Evolutionary conservation across 2,797 vertebrate genomes (phyloP).

Genomic region (Helicolenus hilgendorfi): DNA sequence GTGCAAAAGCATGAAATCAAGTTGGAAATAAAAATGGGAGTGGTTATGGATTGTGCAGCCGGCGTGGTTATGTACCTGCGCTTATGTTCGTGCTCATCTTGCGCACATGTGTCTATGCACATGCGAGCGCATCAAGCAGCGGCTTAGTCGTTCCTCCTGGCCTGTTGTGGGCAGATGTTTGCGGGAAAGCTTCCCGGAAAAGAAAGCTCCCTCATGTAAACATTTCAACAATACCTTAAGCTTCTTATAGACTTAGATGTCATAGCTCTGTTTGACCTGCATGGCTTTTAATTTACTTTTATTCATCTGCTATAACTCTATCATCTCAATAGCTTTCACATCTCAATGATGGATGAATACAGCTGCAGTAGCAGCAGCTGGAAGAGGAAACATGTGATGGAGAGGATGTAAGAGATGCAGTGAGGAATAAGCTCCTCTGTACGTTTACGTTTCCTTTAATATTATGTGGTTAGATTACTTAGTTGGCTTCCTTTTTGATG

Average conservation of each 20-base stretch:
- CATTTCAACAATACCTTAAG: conserved; percentile 83
- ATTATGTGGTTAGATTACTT: conserved; percentile 14
- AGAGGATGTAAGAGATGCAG: not conserved
- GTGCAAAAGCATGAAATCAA: conserved; percentile 33
- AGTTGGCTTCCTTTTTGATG: conserved; percentile 9
- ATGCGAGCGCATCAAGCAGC: conserved; percentile 35
- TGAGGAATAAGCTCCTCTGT: not conserved
- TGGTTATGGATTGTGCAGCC: not conserved
- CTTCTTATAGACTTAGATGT: conserved; percentile 81
- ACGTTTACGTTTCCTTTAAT: conserved; percentile 14
- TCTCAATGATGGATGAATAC: not conserved
- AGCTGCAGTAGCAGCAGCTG: not conserved
- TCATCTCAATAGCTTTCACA: conserved; percentile 3
- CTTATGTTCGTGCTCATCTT: not conserved
- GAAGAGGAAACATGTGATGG: not conserved
- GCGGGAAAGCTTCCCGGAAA: conserved; percentile 73
- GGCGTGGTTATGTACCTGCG: conserved; percentile 16
- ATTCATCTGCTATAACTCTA: conserved; percentile 28
- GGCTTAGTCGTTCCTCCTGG: conserved; percentile 64
- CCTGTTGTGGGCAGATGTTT: conserved; percentile 83
- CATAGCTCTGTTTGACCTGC: conserved; percentile 59
- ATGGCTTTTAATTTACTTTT: conserved; percentile 61
- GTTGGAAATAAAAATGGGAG: conserved; percentile 28
- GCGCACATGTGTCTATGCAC: not conserved
- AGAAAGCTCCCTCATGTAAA: conserved; percentile 76